These are phyloP conservation scores for Climacteris rufus DNA, from an alignment of 2,113 vertebrate genomes.

Conservation along the genomic window DNA sequence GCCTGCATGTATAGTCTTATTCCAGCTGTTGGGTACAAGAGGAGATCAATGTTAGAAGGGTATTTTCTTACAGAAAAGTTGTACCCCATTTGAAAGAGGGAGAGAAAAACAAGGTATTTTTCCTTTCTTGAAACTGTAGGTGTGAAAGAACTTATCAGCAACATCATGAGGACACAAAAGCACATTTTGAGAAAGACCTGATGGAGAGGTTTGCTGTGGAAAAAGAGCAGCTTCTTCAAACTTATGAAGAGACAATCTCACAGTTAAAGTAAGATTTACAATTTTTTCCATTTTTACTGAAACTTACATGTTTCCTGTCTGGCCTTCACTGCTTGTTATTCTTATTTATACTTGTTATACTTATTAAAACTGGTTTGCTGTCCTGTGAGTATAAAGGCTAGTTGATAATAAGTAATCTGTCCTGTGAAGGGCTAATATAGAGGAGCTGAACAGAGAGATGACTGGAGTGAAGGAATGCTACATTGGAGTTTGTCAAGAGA, in stretches of 20 bases:
- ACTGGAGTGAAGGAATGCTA: conserved; percentile 88
- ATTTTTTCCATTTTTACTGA: not conserved
- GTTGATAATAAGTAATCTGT: not conserved
- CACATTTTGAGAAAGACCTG: conserved; percentile 78
- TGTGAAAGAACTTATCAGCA: conserved; percentile 88
- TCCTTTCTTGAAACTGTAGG: conserved; percentile 57
- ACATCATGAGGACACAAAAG: conserved; percentile 88
- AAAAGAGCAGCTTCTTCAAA: conserved; percentile 72
- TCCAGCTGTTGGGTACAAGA: not conserved
- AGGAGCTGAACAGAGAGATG: conserved; percentile 82
- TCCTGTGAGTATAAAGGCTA: not conserved
- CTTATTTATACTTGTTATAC: not conserved
- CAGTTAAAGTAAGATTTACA: conserved; percentile 77
- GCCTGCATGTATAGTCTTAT: not conserved
- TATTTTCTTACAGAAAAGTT: not conserved
- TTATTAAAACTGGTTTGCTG: not conserved
- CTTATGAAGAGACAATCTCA: conserved; percentile 74
- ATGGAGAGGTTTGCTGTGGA: conserved; percentile 72
- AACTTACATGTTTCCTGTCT: not conserved
- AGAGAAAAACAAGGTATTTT: not conserved
- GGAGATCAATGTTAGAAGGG: not conserved
- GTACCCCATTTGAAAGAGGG: not conserved
- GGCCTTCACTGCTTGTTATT: not conserved
- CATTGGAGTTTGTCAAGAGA: conserved; percentile 88
- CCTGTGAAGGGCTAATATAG: conserved; percentile 74